These are phyloP conservation scores for Doris montereyensis DNA, from an alignment of 2,888 invertebrate genomes.

Conservation along the genomic window DNA sequence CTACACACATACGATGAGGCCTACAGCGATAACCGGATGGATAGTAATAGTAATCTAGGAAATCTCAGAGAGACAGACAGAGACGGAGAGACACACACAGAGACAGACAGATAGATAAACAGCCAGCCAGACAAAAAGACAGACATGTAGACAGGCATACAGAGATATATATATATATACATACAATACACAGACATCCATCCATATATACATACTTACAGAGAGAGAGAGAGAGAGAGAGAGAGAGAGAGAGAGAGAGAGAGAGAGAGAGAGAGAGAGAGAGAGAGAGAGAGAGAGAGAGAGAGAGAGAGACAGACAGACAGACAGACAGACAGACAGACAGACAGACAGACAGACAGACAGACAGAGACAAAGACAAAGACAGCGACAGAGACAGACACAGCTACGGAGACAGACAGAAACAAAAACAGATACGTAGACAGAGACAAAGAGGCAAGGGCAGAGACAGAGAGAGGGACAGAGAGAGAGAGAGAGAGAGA, in stretches of 20 bases:
- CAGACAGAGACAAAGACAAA: background rate
- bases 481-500: slow-evolving; percentile 14
- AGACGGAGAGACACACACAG: too few species aligned
- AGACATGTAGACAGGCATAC: too few species aligned
- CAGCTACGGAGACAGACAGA: background rate
- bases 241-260: background rate
- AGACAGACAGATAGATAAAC: too few species aligned
- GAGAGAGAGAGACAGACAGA: slow-evolving; percentile 9
- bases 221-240: background rate
- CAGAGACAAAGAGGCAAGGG: background rate
- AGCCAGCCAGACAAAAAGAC: too few species aligned
- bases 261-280: background rate
- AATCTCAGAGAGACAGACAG: too few species aligned
- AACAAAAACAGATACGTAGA: background rate
- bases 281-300: background rate
- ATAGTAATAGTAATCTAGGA: too few species aligned
- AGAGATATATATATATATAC: too few species aligned
- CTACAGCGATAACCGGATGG: too few species aligned
- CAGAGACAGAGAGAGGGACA: slow-evolving; percentile 9
- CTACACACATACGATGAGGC: too few species aligned
- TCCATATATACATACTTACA: background rate
- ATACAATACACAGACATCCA: background rate
- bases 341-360: background rate
- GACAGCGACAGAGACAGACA: background rate
- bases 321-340: background rate